phyloP scores from a whole-genome alignment of 1,140 invertebrate species.

The Drosophila arawakana region DNA sequence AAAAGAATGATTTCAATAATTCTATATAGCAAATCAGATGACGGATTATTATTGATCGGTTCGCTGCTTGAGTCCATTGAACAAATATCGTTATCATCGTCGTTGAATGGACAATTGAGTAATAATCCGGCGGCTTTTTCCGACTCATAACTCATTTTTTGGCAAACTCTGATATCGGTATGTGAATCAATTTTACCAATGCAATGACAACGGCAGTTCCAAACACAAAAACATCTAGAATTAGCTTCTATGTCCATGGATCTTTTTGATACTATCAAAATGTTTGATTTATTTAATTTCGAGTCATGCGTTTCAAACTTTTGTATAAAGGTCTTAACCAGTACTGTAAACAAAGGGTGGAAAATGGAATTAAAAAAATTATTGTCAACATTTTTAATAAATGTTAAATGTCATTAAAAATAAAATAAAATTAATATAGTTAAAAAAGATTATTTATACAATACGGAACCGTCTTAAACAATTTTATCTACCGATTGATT shows the following conservation, averaged over 20 bases:
- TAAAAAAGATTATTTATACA: too few species aligned
- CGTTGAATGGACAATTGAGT: slow-evolving; percentile 50
- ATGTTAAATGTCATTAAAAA: too few species aligned
- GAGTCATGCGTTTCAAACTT: neutral
- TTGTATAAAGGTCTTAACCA: slow-evolving; percentile 28
- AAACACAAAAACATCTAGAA: slow-evolving; percentile 70
- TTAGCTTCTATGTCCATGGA: slow-evolving; percentile 49
- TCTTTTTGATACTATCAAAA: slow-evolving; percentile 44
- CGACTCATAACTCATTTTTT: slow-evolving; percentile 39
- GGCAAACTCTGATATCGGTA: slow-evolving; percentile 53
- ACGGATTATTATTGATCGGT: neutral
- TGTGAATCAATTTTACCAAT: slow-evolving; percentile 56
- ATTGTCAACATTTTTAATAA: too few species aligned
- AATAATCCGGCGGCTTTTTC: slow-evolving; percentile 49
- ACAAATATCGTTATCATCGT: slow-evolving; percentile 48
- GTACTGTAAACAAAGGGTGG: slow-evolving; percentile 30
- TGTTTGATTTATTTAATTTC: neutral
- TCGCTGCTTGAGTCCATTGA: slow-evolving; percentile 21
- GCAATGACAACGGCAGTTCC: slow-evolving; percentile 69
- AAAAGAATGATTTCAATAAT: neutral
- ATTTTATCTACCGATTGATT: neutral
- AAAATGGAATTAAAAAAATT: too few species aligned
- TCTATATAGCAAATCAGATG: neutral
- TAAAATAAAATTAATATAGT: too few species aligned
- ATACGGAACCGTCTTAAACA: too few species aligned